Percentiles rank a stretch among this genome's conserved stretches.
Evolutionary conservation across 2,888 invertebrate species (phyloP).

Genomic region (Hermaeophaga mercurialis): DNA sequence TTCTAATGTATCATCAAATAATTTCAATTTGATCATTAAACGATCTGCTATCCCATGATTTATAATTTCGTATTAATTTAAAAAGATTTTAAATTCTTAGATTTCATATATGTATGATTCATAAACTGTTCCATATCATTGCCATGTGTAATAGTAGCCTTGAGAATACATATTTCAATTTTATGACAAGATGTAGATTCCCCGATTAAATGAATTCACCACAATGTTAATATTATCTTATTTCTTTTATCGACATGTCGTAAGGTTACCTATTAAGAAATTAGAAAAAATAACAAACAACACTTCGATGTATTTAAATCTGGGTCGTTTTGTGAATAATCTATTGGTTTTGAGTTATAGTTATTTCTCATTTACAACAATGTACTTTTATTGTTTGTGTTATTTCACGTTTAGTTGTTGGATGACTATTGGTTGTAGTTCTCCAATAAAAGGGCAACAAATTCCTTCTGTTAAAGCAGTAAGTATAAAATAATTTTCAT

Average conservation of each 20-base stretch:
- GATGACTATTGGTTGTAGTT: not conserved
- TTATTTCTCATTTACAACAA: not conserved
- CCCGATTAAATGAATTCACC: not conserved
- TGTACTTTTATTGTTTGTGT: not conserved
- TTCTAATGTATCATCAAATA: too few species aligned
- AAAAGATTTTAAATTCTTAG: too few species aligned
- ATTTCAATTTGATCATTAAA: too few species aligned
- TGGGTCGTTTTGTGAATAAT: too few species aligned
- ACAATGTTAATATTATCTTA: not conserved
- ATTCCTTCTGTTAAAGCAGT: slow-evolving; percentile 21
- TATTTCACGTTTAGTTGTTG: not conserved
- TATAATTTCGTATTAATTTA: too few species aligned
- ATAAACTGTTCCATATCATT: too few species aligned
- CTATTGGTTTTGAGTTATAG: too few species aligned
- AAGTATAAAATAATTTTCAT: slow-evolving; percentile 1
- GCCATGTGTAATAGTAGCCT: too few species aligned
- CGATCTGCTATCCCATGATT: too few species aligned
- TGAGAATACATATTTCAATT: too few species aligned
- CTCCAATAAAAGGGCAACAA: not conserved
- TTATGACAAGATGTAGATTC: not conserved
- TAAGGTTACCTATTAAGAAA: slow-evolving; percentile 6
- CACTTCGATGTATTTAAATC: too few species aligned
- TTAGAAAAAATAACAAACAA: slow-evolving; percentile 6
- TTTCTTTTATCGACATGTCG: not conserved
- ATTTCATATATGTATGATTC: too few species aligned